Evolutionary conservation across 2,113 vertebrate genomes (phyloP), one percentile per base, ranked within the genome.

Genomic region (Turdus rufiventris): DNA sequence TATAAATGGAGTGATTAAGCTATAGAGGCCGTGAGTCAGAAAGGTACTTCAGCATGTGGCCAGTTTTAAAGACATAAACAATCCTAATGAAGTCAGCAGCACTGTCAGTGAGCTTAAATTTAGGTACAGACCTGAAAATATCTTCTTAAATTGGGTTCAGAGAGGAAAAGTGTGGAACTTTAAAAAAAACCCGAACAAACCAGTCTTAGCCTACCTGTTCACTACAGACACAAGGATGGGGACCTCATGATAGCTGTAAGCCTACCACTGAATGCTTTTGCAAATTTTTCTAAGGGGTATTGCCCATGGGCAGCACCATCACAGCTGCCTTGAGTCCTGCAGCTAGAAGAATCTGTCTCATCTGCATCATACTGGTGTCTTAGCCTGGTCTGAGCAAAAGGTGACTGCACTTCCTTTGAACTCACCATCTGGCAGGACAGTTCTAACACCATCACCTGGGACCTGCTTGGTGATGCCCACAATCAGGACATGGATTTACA

Each of bases 21-120:
- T 94, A 94, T 45, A 93, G 81, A 91, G 89, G 74, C 91, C 75
- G 18, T 91, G 94, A 96, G 76, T 96, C 96, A 96, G 76, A 94
- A 95, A 95, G 86, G 94, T 91, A 92, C 76, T 86, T 93, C 84
- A 91, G 80, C 2, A 0, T 93, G 79, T 66, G 85, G 85, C 83
- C 56, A 77, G 85, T 60, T 88, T 86, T 94, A 93, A 93, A 86
- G 88, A 58, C 67, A 91, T 66, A 96, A 96, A 96, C 96, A 95
- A 94, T 90, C 80, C 72, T 92, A 96, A 95, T 91, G 76, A 94
- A 94, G 94, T 85, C 93, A 93, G 85, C 56, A 91, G 74, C 67
- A 58, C 75, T 88, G 85, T 61, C 88, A 71, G 60, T 43, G n/a
- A 88, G 78, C 63, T 94, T 90, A 95, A 91, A 95, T 93, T 94